phyloP scores from a whole-genome alignment of 2,888 invertebrate genomes.

The Ochropacha duplaris region DNA sequence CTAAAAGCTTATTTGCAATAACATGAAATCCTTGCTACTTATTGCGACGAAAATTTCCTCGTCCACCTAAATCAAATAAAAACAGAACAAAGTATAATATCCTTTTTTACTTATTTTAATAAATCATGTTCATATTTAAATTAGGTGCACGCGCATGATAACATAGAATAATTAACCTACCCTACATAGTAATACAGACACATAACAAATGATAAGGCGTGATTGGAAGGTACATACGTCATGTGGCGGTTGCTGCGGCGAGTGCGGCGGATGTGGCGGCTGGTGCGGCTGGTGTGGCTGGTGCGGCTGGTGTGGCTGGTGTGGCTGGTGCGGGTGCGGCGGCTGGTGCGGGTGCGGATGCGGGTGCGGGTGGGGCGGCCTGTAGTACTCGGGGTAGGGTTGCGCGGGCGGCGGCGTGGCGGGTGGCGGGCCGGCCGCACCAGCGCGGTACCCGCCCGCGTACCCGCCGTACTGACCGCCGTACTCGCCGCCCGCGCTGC shows the following conservation, averaged over 20 bases:
- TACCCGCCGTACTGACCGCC: constrained; percentile 72
- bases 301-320: constrained; percentile 32
- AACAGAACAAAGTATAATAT: too few species aligned
- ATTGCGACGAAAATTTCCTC: too few species aligned
- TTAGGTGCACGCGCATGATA: too few species aligned
- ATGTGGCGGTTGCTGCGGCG: constrained; percentile 52
- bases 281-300: constrained; percentile 44
- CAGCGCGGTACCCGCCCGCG: constrained; percentile 70
- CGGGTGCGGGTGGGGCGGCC: constrained; percentile 41
- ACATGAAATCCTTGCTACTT: too few species aligned
- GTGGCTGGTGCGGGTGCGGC: constrained; percentile 36
- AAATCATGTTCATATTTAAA: too few species aligned
- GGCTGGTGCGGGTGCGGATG: constrained; percentile 36
- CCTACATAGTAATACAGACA: not conserved
- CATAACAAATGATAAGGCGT: not conserved
- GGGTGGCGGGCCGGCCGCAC: constrained; percentile 51
- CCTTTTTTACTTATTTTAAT: too few species aligned
- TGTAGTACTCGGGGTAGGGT: constrained; percentile 71
- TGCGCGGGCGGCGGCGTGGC: constrained; percentile 63
- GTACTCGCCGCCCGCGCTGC: constrained; percentile 36
- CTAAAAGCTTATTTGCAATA: too few species aligned
- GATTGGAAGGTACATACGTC: constrained; percentile 42
- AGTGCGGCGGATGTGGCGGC: constrained; percentile 38
- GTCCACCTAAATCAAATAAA: too few species aligned
- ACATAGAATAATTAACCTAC: too few species aligned